Percentiles rank a stretch among this genome's conserved stretches.
Evolutionary conservation across 2,888 invertebrate genomes (phyloP).

Genomic region (Ophion ventricosus): DNA sequence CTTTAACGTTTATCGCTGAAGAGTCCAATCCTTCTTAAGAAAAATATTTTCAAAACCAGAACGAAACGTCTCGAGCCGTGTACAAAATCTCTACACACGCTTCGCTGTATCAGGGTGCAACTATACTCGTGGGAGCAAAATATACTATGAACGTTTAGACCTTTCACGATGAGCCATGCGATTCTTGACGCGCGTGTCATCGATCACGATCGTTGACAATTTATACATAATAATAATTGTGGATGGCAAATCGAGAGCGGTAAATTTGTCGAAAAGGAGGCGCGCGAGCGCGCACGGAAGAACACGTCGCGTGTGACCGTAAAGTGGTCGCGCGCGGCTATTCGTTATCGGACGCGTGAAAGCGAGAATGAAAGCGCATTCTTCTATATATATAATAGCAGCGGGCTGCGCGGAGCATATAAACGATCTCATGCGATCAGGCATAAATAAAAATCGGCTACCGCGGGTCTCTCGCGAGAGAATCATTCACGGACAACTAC

Average conservation of each 20-base stretch:
- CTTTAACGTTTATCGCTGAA: too few relatives aligned
- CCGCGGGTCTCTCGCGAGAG: conserved; percentile 21
- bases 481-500: conserved; percentile 36
- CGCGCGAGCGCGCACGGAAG: too few relatives aligned
- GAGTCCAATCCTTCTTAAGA: too few relatives aligned
- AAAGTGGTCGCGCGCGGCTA: conserved; percentile 38
- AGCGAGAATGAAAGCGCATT: conserved; percentile 59
- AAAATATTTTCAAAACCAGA: too few relatives aligned
- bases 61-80: too few relatives aligned
- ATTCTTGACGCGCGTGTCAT: neutral
- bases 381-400: neutral
- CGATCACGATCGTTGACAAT: neutral
- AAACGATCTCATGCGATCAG: conserved; percentile 5
- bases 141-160: too few relatives aligned
- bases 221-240: neutral
- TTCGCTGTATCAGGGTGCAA: too few relatives aligned
- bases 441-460: conserved; percentile 62
- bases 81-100: too few relatives aligned
- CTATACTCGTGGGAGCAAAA: too few relatives aligned
- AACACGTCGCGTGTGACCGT: conserved; percentile 29
- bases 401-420: conserved; percentile 7
- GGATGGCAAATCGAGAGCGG: conserved; percentile 21
- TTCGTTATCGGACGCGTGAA: conserved; percentile 65
- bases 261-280: conserved; percentile 49
- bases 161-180: too few relatives aligned